phyloP scores from a whole-genome alignment of 2,113 vertebrate species.

The Zingel zingel region DNA sequence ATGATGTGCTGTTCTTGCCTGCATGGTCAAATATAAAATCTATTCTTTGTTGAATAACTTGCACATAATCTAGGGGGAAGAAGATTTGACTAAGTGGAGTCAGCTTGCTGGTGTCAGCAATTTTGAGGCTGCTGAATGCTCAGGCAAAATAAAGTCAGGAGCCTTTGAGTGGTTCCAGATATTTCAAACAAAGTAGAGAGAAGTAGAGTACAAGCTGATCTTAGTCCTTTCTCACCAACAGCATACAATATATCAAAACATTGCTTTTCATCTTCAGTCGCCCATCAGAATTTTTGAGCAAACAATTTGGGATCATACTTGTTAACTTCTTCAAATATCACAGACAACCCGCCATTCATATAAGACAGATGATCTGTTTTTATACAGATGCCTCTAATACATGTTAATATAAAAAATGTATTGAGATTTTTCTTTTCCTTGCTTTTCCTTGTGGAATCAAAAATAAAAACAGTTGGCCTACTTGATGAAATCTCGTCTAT shows the following conservation, averaged over 20 bases:
- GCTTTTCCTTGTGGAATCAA: background rate
- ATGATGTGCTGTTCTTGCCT: background rate
- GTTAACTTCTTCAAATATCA: background rate
- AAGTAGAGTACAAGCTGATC: background rate
- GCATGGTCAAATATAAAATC: background rate
- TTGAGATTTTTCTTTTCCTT: background rate
- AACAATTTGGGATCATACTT: background rate
- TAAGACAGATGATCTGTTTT: too few species aligned
- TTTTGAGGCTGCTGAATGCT: background rate
- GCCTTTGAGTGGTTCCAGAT: background rate
- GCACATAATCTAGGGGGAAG: background rate
- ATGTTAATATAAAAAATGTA: background rate
- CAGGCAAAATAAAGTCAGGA: background rate
- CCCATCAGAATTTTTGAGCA: background rate
- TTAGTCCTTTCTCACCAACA: background rate
- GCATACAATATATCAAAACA: background rate
- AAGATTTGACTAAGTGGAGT: background rate
- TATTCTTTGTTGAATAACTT: background rate
- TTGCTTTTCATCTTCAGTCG: slow-evolving; percentile 1
- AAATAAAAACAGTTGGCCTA: background rate
- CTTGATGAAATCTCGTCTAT: background rate
- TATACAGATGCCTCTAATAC: background rate
- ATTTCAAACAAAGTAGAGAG: background rate
- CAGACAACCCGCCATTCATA: background rate
- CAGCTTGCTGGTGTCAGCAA: background rate